These are phyloP conservation scores for Campopleginae sp. DNA, from an alignment of 2,888 invertebrate genomes.

Conservation along the genomic window DNA sequence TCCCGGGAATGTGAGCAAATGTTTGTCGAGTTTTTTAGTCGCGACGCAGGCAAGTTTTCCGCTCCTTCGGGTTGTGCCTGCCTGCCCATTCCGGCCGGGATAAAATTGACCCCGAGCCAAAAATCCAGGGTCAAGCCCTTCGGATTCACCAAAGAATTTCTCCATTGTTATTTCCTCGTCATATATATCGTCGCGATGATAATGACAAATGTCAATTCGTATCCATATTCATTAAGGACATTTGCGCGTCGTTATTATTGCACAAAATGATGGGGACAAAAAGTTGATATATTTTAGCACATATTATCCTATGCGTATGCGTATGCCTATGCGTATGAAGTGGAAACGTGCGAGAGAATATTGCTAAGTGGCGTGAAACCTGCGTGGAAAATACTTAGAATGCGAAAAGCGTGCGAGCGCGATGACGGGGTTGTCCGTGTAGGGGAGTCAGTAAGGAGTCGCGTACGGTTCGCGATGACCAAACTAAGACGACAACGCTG, in stretches of 20 bases:
- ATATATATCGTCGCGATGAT: background rate
- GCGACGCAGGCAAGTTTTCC: too few relatives aligned
- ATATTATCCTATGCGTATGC: too few relatives aligned
- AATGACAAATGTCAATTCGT: background rate
- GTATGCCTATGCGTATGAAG: background rate
- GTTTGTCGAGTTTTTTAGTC: too few relatives aligned
- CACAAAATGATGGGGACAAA: background rate
- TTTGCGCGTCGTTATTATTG: constrained; percentile 1
- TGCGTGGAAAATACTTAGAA: constrained; percentile 81
- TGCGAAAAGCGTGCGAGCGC: constrained; percentile 82
- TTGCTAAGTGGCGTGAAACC: constrained; percentile 71
- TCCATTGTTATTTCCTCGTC: background rate
- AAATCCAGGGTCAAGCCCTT: background rate
- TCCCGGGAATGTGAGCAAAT: too few relatives aligned
- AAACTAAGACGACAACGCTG: constrained; percentile 82
- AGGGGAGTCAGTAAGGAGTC: constrained; percentile 82
- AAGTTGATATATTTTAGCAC: background rate
- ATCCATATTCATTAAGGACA: background rate
- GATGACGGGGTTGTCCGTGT: constrained; percentile 83
- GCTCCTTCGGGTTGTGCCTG: too few relatives aligned
- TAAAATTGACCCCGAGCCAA: background rate
- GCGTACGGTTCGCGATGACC: constrained; percentile 81
- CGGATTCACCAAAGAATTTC: background rate
- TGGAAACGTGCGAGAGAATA: constrained; percentile 38
- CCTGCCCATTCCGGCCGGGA: background rate